Evolutionary conservation across 1,140 invertebrate species (phyloP).

Genomic region (Tribolium castaneum): DNA sequence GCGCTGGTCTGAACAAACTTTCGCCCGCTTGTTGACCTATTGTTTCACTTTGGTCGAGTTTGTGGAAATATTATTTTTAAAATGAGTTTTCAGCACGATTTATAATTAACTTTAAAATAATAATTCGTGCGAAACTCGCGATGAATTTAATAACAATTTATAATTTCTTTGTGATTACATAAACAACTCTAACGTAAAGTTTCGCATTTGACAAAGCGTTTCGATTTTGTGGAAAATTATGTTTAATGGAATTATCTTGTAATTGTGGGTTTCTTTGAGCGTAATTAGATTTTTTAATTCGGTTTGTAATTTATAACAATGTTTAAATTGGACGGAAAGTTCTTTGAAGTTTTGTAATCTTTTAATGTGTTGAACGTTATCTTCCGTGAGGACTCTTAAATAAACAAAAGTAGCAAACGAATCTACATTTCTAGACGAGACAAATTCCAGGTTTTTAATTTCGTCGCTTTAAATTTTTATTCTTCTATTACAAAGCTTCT

Average conservation of each 20-base stretch:
- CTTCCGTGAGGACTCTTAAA: not conserved
- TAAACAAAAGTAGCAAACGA: not conserved
- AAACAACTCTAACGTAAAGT: not conserved
- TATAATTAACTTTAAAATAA: constrained; percentile 17
- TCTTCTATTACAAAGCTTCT: not conserved
- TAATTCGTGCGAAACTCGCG: not conserved
- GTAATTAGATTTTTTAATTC: too few species aligned
- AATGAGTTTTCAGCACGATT: constrained; percentile 1
- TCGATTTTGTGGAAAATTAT: too few species aligned
- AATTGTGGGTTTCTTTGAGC: too few species aligned
- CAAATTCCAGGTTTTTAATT: not conserved
- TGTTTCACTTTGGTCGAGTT: constrained; percentile 2
- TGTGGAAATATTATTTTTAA: not conserved
- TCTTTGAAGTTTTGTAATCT: not conserved
- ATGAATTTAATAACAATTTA: constrained; percentile 15
- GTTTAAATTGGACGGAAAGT: not conserved
- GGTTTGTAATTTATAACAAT: not conserved
- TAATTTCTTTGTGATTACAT: not conserved
- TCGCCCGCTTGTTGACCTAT: not conserved
- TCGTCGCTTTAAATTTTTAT: not conserved
- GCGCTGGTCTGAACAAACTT: not conserved
- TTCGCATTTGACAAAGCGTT: not conserved
- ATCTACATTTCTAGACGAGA: not conserved
- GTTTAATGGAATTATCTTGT: too few species aligned
- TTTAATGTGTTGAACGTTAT: constrained; percentile 17